Base-by-base conservation (phyloP, 2,113 vertebrate genomes). In the Gasterosteus nipponicus region DNA sequence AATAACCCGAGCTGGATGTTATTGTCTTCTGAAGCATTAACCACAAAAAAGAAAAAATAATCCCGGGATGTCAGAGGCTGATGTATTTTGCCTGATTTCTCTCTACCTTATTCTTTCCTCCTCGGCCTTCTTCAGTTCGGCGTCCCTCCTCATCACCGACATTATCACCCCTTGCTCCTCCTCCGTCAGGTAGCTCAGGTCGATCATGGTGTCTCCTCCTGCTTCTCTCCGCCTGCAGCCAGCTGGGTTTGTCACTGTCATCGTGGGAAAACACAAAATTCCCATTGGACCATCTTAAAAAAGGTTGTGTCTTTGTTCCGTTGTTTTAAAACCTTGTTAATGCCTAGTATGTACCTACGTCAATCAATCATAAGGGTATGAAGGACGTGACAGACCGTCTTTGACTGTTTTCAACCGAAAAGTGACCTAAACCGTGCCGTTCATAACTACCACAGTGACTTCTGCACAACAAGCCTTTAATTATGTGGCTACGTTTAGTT, bases 181-280 rank as follows among this genome's bases (percentile, higher is more conserved):
- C 85, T 99, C 97, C 0, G 95, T 98, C 84, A 99, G 93, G 86
- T 99, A 96, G 86, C 97, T 98, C 80, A 99, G 92, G 91, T 99
- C 97, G 41, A 99, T 97, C 98, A 99, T 99, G 87, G 92, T 94
- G 83, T 61, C 82, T 75, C 57, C 51, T 69, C 77, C 73, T 71
- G 14, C 11, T 44, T 65, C 31, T 64, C 61, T 69, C 59, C 31
- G 35, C 4, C 0, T 44, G 46, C 46, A 63, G 54, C 44, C 78
- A 31, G 61, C 69, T 38, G 69, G 39, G n/a, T 60, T 46, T 59
- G 47, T 67, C 26, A 15, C 72, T 64, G 65, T 70, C 15, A 0
- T 10, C 49, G 4, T 1, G 15, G 5, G 51, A 22, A n/a, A 26
- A 54, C 19, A 51, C 35, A 59, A 22, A 26, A 26, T 12, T 11